Conservation (phyloP, 2,113 vertebrate species). For the Calidris pygmaea region DNA sequence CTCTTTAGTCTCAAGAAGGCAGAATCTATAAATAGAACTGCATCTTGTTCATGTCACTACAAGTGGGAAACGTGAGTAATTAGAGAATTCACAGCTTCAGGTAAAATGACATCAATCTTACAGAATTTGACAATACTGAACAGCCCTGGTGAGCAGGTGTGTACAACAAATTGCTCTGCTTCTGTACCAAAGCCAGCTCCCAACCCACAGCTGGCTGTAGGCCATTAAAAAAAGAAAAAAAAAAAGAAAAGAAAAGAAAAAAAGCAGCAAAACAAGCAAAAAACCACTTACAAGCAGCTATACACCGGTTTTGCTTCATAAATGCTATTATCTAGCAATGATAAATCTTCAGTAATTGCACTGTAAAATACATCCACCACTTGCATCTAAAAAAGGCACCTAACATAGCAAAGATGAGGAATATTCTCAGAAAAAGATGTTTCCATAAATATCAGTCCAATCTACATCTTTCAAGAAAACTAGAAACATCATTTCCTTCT, state of each 20-base stretch:
- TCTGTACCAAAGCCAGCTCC: background rate
- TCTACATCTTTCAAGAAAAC: background rate
- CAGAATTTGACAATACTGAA: background rate
- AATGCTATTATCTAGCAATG: background rate
- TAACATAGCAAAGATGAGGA: background rate
- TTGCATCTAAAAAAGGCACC: background rate
- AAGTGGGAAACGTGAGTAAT: slow-evolving; percentile 42
- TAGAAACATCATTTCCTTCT: background rate
- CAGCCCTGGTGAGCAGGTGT: background rate
- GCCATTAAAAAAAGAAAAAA: background rate
- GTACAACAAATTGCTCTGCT: slow-evolving; percentile 2
- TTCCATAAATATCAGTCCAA: background rate
- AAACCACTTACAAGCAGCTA: background rate
- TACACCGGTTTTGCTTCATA: background rate
- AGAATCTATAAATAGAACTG: background rate
- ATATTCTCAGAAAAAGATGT: background rate
- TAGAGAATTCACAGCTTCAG: slow-evolving; percentile 39
- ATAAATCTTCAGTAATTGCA: background rate
- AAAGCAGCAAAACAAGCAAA: background rate
- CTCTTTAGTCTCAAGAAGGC: background rate
- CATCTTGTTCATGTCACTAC: slow-evolving; percentile 18
- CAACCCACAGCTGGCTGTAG: background rate
- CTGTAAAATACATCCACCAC: background rate
- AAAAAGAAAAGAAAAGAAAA: background rate
- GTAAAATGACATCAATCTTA: slow-evolving; percentile 9